Evolutionary conservation across 2,113 vertebrate species (phyloP), one percentile per base, ranked within the genome.

Genomic region (Tupaia chinensis): DNA sequence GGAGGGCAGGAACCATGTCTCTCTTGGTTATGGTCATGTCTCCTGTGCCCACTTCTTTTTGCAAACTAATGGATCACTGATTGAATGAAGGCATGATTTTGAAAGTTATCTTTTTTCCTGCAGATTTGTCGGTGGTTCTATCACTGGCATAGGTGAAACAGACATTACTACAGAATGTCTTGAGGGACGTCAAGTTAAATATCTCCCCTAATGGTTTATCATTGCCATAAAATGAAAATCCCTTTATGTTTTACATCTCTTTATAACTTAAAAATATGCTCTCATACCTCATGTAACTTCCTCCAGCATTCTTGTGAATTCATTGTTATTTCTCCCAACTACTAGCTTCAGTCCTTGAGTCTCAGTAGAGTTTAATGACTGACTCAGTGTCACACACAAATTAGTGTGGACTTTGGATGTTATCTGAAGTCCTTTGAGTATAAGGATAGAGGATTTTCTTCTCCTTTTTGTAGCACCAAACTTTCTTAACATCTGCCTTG

Each of bases 191-290:
- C 63, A 92, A 77, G 56, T 90, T 66, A 84, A 86, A n/a, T 78
- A 53, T 74, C 60, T 96, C 72, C 29, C 27, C 54, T 61, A 7
- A 5, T 78, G 22, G 29, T 69, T 85, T 83, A 44, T 82, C 32
- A 92, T n/a, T 88, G 29, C 29, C 29, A 34, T 72, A 76, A 93
- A 27, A 79, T 61, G 56, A 93, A 89, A 85, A 66, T 61, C 12
- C 68, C 56, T 66, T 89, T 89, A 16, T 54, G 22, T 92, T 70
- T 87, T 34, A 93, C 44, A 54, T 87, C 58, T 77, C 9, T 61
- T 74, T 70, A 72, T 13, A 76, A 17, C 61, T 53, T 80, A 72
- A 87, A 92, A 84, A 53, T 86, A n/a, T n/a, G 60, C 13, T 66
- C 3, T 88, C 17, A 22, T 23, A n/a, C 34, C 10, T 89, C n/a